Evolutionary conservation across 2,797 vertebrate genomes (phyloP).

Genomic region (Buphagus erythrorhynchus): DNA sequence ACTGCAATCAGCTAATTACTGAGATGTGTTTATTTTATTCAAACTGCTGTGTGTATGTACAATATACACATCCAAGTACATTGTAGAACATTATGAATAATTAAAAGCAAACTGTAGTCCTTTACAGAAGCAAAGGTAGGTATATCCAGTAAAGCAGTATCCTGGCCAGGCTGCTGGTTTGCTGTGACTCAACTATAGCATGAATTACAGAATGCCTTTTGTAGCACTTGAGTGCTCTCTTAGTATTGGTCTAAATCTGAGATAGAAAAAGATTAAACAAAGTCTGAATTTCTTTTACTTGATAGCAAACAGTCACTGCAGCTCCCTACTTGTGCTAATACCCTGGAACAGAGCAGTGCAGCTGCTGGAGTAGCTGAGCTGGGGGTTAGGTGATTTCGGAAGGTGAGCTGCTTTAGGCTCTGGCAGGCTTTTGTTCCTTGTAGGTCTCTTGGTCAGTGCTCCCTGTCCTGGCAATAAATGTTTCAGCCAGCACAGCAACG

Average conservation of each 20-base stretch:
- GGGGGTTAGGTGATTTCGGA: fast-evolving
- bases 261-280: background rate
- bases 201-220: background rate
- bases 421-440: background rate
- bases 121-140: background rate
- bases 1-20: background rate
- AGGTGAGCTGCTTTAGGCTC: background rate
- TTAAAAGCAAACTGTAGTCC: background rate
- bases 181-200: background rate
- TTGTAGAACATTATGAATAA: background rate
- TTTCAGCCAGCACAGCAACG: background rate
- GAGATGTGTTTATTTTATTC: background rate
- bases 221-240: background rate
- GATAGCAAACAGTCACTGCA: background rate
- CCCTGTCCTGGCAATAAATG: background rate
- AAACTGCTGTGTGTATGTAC: background rate
- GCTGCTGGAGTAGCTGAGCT: background rate
- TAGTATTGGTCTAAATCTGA: background rate
- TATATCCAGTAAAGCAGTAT: background rate
- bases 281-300: background rate
- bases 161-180: background rate
- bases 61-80: background rate
- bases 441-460: background rate
- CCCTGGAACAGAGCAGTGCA: background rate
- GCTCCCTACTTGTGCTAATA: background rate